These are phyloP conservation scores for Thalpophila matura DNA, from an alignment of 2,888 invertebrate species.

Conservation along the genomic window DNA sequence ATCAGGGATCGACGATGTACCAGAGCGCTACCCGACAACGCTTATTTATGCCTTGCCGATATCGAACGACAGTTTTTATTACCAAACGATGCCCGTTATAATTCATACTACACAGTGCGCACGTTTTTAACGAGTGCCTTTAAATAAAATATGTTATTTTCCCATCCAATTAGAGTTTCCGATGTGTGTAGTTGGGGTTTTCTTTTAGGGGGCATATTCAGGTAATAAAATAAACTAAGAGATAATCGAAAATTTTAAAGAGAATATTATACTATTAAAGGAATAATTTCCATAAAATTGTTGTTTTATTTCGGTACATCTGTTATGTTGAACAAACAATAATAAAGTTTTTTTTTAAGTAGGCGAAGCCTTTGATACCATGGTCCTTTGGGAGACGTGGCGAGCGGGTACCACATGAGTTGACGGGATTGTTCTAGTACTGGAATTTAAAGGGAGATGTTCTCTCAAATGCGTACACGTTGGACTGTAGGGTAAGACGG, in stretches of 20 bases:
- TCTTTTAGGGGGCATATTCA: slow-evolving; percentile 7
- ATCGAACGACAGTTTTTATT: slow-evolving; percentile 84
- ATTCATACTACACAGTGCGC: slow-evolving; percentile 71
- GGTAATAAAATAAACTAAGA: slow-evolving; percentile 14
- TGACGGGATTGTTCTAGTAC: no score
- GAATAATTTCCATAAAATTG: no score
- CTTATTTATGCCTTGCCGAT: slow-evolving; percentile 87
- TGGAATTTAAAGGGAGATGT: no score
- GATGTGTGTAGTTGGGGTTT: slow-evolving; percentile 32
- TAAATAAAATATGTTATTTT: slow-evolving; percentile 60
- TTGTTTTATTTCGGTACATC: no score
- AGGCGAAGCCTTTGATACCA: no score
- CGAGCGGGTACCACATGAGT: no score
- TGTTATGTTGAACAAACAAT: no score
- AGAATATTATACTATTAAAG: neutral
- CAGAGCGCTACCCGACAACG: slow-evolving; percentile 82
- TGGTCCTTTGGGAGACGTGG: no score
- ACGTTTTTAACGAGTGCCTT: slow-evolving; percentile 61
- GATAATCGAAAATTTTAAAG: neutral
- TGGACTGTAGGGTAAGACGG: no score
- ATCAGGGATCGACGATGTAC: slow-evolving; percentile 86
- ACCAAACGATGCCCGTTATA: slow-evolving; percentile 72
- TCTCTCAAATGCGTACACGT: no score
- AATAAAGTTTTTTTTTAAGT: no score
- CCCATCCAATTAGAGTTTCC: slow-evolving; percentile 57